These are phyloP conservation scores for Amblyjoppa proteus DNA, from an alignment of 2,888 invertebrate genomes.

Conservation along the genomic window DNA sequence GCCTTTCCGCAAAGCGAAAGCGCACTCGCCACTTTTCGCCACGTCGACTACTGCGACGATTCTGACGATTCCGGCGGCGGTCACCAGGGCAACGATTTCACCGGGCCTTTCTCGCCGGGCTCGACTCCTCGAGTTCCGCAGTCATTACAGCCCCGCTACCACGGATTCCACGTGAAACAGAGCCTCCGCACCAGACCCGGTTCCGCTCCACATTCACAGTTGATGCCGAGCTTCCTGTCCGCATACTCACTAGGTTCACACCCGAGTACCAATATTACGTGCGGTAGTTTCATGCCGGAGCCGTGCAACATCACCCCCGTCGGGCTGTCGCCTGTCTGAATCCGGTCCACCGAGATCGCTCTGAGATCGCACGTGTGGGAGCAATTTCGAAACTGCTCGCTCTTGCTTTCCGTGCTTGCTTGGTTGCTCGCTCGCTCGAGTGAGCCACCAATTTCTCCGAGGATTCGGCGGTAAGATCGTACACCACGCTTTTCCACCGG, in stretches of 20 bases:
- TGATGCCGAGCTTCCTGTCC: constrained; percentile 5
- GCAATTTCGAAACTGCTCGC: constrained; percentile 55
- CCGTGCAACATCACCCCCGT: not conserved
- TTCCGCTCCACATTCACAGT: constrained; percentile 17
- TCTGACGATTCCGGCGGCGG: not conserved
- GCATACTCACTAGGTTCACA: constrained; percentile 11
- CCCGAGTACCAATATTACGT: constrained; percentile 37
- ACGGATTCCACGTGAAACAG: constrained; percentile 8
- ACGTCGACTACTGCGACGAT: constrained; percentile 24
- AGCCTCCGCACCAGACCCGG: constrained; percentile 8
- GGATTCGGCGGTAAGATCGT: constrained; percentile 38
- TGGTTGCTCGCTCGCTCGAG: constrained; percentile 51
- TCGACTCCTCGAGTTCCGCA: not conserved
- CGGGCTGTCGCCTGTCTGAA: constrained; percentile 26
- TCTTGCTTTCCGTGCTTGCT: constrained; percentile 32
- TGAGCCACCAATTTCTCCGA: constrained; percentile 56
- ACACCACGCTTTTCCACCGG: constrained; percentile 56
- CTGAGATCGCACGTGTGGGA: constrained; percentile 47
- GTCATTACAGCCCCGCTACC: constrained; percentile 19
- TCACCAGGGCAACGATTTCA: constrained; percentile 12
- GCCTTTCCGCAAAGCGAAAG: constrained; percentile 3
- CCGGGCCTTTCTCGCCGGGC: constrained; percentile 1
- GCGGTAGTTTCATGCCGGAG: constrained; percentile 20
- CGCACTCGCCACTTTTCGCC: constrained; percentile 26
- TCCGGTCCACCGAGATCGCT: constrained; percentile 58